phyloP scores from a whole-genome alignment of 2,888 invertebrate species.

The Mythimna lalbum region DNA sequence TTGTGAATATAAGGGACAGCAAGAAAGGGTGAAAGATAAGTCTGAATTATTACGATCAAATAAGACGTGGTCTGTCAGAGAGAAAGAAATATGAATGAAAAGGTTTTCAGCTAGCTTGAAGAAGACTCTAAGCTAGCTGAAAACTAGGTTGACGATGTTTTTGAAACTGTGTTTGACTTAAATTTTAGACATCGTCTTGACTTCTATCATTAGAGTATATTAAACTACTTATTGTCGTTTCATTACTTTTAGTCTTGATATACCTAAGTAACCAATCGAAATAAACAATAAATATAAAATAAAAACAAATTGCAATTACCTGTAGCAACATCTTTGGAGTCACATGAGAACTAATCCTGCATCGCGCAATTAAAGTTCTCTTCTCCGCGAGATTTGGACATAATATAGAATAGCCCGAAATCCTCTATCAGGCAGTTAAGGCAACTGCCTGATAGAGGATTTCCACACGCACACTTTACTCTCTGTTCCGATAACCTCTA shows the following conservation, averaged over 20 bases:
- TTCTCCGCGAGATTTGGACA: too few species aligned
- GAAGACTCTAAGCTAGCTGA: not conserved
- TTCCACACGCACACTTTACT: too few species aligned
- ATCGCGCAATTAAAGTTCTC: too few species aligned
- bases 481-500: too few species aligned
- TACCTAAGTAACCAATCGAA: too few species aligned
- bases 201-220: not conserved
- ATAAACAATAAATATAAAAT: not conserved
- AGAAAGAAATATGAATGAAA: conserved; percentile 45
- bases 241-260: too few species aligned
- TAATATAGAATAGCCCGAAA: too few species aligned
- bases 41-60: conserved; percentile 56
- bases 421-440: too few species aligned
- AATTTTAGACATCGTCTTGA: not conserved
- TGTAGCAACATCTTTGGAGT: too few species aligned
- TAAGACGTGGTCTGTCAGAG: conserved; percentile 44
- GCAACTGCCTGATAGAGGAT: too few species aligned
- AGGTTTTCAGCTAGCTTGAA: not conserved
- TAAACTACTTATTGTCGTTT: too few species aligned
- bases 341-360: too few species aligned
- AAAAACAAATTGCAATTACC: not conserved
- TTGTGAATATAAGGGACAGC: conserved; percentile 30
- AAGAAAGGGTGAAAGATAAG: conserved; percentile 14
- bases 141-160: not conserved
- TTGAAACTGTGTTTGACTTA: not conserved